Evolutionary conservation across 2,888 invertebrate species (phyloP).

Genomic region (Lepeophtheirus nordmannii): DNA sequence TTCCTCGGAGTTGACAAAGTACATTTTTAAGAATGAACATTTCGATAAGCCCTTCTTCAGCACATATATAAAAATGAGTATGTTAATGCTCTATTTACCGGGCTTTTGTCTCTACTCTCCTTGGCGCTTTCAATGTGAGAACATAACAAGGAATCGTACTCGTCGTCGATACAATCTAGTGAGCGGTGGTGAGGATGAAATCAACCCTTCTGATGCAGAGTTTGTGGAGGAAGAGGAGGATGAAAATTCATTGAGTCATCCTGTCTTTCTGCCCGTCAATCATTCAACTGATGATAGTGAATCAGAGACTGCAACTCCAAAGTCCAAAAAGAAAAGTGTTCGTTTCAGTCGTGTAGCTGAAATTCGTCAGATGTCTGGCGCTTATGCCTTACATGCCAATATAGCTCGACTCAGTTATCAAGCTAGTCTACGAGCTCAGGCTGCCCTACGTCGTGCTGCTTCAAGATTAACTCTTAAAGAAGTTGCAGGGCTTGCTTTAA

Average conservation of each 20-base stretch:
- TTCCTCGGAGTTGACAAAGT: conserved; percentile 86
- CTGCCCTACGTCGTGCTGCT: conserved; percentile 17
- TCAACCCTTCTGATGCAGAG: background rate
- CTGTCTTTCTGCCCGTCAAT: background rate
- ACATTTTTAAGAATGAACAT: conserved; percentile 63
- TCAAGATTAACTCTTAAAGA: conserved; percentile 8
- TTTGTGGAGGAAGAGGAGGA: background rate
- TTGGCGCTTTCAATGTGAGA: conserved; percentile 63
- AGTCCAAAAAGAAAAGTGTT: conserved; percentile 3
- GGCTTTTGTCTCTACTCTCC: conserved; percentile 76
- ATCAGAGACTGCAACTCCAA: background rate
- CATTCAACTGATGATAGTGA: conserved; percentile 15
- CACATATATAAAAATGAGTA: conserved; percentile 83
- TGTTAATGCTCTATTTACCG: conserved; percentile 78
- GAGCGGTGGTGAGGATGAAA: background rate
- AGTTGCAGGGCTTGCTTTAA: conserved; percentile 23
- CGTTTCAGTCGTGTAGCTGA: conserved; percentile 30
- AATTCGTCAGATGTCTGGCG: conserved; percentile 73
- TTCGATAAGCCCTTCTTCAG: conserved; percentile 88
- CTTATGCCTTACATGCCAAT: conserved; percentile 79
- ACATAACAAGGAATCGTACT: background rate
- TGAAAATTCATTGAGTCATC: background rate
- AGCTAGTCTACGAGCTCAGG: conserved; percentile 47
- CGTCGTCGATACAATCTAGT: background rate
- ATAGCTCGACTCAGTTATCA: conserved; percentile 85